phyloP scores from a whole-genome alignment of 2,797 vertebrate genomes.

The Oreortyx pictus region DNA sequence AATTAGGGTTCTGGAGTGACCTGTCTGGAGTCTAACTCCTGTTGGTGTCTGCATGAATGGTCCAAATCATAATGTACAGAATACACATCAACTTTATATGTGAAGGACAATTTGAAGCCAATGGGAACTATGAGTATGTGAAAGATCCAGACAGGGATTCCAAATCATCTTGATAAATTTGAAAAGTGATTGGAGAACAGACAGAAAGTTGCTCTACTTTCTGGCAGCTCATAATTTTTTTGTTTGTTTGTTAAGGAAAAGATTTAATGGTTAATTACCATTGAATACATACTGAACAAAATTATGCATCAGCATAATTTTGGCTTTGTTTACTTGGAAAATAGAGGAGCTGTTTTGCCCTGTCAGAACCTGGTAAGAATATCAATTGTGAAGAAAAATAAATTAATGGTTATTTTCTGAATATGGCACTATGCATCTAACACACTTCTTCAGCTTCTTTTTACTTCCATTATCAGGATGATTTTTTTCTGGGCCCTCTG shows the following conservation, averaged over 20 bases:
- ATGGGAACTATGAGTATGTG: not conserved
- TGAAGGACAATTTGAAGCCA: not conserved
- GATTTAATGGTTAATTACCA: not conserved
- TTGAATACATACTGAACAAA: not conserved
- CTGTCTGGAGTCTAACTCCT: not conserved
- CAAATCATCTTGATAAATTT: not conserved
- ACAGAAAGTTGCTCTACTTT: not conserved
- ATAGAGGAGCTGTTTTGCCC: not conserved
- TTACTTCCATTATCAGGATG: not conserved
- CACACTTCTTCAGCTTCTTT: not conserved
- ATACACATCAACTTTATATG: not conserved
- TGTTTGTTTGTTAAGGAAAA: not conserved
- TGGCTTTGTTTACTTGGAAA: not conserved
- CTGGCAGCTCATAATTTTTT: not conserved
- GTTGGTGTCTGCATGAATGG: not conserved
- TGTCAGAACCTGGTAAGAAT: not conserved
- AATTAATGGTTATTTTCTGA: not conserved
- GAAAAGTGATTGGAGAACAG: rapidly evolving
- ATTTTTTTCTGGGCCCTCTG: not conserved
- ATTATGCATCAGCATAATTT: not conserved
- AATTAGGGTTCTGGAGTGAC: not conserved
- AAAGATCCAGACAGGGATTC: not conserved
- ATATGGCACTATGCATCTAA: not conserved
- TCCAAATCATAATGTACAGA: not conserved
- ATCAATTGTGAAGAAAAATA: not conserved